phyloP scores from a whole-genome alignment of 2,113 vertebrate species.

The Anguilla rostrata region DNA sequence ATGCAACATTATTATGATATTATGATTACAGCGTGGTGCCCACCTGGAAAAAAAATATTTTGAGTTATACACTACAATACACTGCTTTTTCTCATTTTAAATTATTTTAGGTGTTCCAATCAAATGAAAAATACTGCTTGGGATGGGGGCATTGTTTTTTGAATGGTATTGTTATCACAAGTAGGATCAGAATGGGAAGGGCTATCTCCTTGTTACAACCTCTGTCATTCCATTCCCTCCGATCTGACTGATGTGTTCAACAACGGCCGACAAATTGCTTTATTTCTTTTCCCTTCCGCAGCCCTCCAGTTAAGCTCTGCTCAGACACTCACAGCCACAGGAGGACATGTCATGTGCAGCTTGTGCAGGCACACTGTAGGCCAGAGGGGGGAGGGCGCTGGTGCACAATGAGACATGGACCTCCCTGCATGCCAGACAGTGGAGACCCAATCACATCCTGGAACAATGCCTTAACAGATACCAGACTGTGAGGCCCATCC shows the following conservation, averaged over 20 bases:
- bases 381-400: no score
- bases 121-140: no score
- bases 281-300: not conserved
- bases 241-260: not conserved
- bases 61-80: not conserved
- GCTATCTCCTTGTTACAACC: no score
- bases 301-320: not conserved
- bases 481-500: no score
- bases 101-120: not conserved
- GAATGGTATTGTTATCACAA: not conserved
- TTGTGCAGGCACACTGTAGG: not conserved
- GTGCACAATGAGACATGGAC: not conserved
- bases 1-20: not conserved
- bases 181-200: not conserved
- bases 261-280: not conserved
- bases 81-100: not conserved
- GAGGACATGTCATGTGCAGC: not conserved
- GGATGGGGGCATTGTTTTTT: not conserved
- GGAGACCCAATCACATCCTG: no score
- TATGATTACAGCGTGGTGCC: not conserved
- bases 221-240: not conserved
- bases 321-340: not conserved
- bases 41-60: not conserved
- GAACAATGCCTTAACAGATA: no score
- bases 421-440: no score